Conservation (phyloP, 1,140 invertebrate species). For the Trypoxylus dichotomus region DNA sequence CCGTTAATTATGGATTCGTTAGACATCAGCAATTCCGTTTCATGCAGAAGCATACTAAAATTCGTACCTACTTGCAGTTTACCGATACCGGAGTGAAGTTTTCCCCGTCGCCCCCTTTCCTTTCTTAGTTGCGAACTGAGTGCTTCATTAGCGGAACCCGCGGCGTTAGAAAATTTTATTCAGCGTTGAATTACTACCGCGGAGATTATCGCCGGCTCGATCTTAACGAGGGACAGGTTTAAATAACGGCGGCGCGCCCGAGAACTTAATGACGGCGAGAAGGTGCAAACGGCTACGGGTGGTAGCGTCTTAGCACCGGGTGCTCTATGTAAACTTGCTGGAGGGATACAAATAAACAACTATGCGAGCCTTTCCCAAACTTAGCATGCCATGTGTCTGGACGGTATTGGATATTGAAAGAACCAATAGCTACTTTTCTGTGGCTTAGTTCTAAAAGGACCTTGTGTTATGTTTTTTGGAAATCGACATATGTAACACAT, state of each 20-base stretch:
- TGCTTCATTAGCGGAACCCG: slow-evolving; percentile 19
- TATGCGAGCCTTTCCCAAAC: neutral
- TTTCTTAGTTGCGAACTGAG: neutral
- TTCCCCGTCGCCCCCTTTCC: neutral
- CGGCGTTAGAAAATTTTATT: slow-evolving; percentile 15
- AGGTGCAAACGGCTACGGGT: neutral
- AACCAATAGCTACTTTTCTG: no score
- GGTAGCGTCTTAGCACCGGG: neutral
- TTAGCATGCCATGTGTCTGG: no score
- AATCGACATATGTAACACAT: no score
- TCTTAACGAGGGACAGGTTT: slow-evolving; percentile 13
- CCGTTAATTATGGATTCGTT: slow-evolving; percentile 14
- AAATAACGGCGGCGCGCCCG: neutral
- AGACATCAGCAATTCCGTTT: slow-evolving; percentile 19
- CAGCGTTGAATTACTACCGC: slow-evolving; percentile 7
- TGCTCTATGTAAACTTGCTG: neutral
- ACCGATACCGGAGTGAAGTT: neutral
- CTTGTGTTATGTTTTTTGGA: no score
- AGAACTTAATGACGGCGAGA: slow-evolving; percentile 14
- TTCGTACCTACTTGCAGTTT: neutral
- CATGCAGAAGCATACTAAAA: neutral
- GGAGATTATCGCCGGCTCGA: slow-evolving; percentile 6
- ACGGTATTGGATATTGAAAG: no score
- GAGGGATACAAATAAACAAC: neutral
- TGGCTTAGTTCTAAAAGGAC: no score